These are phyloP conservation scores for Maniola jurtina DNA, from an alignment of 1,140 invertebrate species.

Conservation along the genomic window DNA sequence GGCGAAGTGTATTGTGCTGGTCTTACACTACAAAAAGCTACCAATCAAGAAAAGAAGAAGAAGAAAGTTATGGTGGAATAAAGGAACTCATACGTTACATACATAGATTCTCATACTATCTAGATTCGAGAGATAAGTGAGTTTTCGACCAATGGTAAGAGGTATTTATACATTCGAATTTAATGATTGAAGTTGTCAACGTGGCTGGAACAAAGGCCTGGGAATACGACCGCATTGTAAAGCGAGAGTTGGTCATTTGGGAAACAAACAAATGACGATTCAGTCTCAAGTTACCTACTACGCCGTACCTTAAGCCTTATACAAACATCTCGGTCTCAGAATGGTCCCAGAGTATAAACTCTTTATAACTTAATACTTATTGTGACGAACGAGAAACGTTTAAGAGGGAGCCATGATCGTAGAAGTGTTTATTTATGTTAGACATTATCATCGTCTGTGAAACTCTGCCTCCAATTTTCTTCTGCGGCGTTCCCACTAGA, in stretches of 20 bases:
- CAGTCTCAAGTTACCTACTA: slow-evolving; percentile 5
- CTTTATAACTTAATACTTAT: slow-evolving; percentile 14
- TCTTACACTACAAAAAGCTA: no score
- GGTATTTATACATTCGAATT: slow-evolving; percentile 1
- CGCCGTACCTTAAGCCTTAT: background rate
- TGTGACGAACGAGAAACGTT: slow-evolving; percentile 2
- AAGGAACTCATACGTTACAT: no score
- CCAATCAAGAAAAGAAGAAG: no score
- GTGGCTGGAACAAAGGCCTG: slow-evolving; percentile 4
- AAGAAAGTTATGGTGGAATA: no score
- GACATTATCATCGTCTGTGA: background rate
- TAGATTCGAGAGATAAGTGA: background rate
- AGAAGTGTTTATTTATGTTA: background rate
- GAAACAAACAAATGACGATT: slow-evolving; percentile 22
- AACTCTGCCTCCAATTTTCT: no score
- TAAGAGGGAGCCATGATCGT: background rate
- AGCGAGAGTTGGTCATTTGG: slow-evolving; percentile 18
- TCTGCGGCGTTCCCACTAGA: no score
- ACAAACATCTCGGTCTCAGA: slow-evolving; percentile 8
- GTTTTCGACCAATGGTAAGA: background rate
- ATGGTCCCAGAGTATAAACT: background rate
- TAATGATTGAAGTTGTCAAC: slow-evolving; percentile 15
- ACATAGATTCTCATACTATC: background rate
- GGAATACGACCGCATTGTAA: slow-evolving; percentile 14
- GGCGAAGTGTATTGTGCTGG: no score